Conservation (phyloP, 2,888 invertebrate species). For the Leptogaster cylindrica region DNA sequence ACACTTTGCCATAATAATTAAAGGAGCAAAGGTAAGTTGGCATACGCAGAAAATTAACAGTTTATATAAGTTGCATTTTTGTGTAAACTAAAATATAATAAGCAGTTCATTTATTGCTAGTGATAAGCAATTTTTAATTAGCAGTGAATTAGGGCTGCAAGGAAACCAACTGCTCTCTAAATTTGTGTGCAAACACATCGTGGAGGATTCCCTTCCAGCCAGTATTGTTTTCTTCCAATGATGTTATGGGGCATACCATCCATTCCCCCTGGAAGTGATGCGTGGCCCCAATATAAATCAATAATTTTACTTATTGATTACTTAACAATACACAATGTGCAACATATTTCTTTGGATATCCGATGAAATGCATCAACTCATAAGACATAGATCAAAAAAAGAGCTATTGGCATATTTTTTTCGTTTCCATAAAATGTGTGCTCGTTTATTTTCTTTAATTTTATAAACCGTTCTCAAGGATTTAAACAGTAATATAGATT, state of each 20-base stretch:
- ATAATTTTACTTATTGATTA: too few relatives aligned
- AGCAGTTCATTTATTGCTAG: slow-evolving; percentile 16
- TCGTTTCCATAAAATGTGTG: slow-evolving; percentile 2
- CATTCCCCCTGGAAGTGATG: too few relatives aligned
- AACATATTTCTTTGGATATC: slow-evolving; percentile 3
- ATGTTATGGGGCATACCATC: too few relatives aligned
- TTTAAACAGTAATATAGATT: not conserved
- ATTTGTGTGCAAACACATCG: slow-evolving; percentile 31
- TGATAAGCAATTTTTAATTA: slow-evolving; percentile 21
- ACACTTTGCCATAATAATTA: slow-evolving; percentile 42
- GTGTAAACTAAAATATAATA: slow-evolving; percentile 14
- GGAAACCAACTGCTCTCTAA: slow-evolving; percentile 11
- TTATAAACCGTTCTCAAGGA: slow-evolving; percentile 1
- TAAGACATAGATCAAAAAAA: slow-evolving; percentile 19
- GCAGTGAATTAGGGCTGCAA: slow-evolving; percentile 19
- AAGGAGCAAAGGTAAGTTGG: slow-evolving; percentile 46
- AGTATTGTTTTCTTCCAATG: slow-evolving; percentile 5
- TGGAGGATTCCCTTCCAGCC: slow-evolving; percentile 6
- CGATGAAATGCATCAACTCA: slow-evolving; percentile 12
- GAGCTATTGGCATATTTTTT: slow-evolving; percentile 10
- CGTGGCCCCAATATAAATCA: too few relatives aligned
- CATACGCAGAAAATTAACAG: slow-evolving; percentile 16
- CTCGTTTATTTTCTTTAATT: slow-evolving; percentile 6
- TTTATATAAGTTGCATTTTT: slow-evolving; percentile 26
- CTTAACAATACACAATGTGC: slow-evolving; percentile 34